Base-by-base conservation (phyloP, 1,140 invertebrate genomes). In the Macrostomum lignano region DNA sequence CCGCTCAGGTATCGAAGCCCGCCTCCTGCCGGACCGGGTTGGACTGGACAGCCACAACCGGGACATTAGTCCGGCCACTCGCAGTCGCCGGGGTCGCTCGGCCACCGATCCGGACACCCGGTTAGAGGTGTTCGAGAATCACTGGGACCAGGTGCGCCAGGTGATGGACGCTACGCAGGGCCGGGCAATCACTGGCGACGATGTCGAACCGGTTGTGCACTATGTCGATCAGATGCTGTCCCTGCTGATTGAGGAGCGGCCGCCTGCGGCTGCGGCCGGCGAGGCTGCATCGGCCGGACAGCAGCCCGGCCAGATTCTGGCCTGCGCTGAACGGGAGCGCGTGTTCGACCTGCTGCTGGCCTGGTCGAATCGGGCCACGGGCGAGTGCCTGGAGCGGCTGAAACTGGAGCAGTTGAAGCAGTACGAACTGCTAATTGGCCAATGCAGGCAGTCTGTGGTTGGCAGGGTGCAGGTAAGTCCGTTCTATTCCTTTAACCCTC, bases 221-320 rank as follows among this genome's bases (percentile, higher is more conserved):
- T 76, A 88, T 46, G 56, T 91, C 46, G 76, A 81, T 47, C 78
- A 84, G 49, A 73, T 91, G 69, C 66, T 74, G 3, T 74, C 73
- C 0, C 56, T 93, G n/a, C 56, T 93, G 9, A 60, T 81, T 3
- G 62, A 77, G 37, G 82, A 93, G 54, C n/a, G n/a, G n/a, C n/a
- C n/a, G n/a, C n/a, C n/a, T n/a, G n/a, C n/a, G n/a, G n/a, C n/a
- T n/a, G n/a, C n/a, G n/a, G n/a, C n/a, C n/a, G n/a, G n/a, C n/a
- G 58, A 74, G 36, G 46, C 62, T 50, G 35, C 40, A 20, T 44
- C 45, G 21, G 38, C 43, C 21, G 36, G 39, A 37, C 42, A 42
- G n/a, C 42, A 48, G 21, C 49, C 54, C 21, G 63, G 62, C 7
- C 61, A 57, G 3, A 57, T 65, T 26, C 46, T 65, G 22, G 54